Conservation (phyloP, 2,888 invertebrate species). For the Sicus ferrugineus region DNA sequence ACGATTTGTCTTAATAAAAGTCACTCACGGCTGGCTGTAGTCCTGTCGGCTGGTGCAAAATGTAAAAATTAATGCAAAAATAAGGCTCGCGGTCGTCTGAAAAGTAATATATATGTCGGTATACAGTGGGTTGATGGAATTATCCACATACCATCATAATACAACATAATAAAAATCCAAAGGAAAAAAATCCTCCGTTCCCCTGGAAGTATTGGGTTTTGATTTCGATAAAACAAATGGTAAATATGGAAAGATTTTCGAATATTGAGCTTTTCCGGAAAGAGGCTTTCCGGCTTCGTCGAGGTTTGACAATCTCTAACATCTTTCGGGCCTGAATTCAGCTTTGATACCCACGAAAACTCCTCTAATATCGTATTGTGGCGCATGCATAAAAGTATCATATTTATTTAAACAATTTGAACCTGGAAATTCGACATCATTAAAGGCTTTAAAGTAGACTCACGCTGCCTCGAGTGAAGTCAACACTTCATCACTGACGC, state of each 20-base stretch:
- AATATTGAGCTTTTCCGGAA: slow-evolving; percentile 39
- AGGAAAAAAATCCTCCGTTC: no score
- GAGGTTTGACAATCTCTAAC: slow-evolving; percentile 1
- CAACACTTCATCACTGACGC: slow-evolving; percentile 2
- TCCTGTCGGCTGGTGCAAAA: slow-evolving; percentile 20
- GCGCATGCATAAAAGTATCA: slow-evolving; percentile 21
- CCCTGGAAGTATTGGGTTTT: no score
- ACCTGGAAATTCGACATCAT: slow-evolving; percentile 9
- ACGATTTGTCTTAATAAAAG: slow-evolving; percentile 61
- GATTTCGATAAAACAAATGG: no score
- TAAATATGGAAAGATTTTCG: no score
- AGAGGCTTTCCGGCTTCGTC: slow-evolving; percentile 53
- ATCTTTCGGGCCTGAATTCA: no score
- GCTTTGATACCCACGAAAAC: no score
- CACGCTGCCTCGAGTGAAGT: neutral
- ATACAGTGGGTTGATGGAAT: no score
- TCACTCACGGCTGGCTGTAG: slow-evolving; percentile 26
- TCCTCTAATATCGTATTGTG: no score
- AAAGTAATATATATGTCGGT: no score
- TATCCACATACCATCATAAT: no score
- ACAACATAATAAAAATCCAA: no score
- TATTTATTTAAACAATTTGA: slow-evolving; percentile 28
- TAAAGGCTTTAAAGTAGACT: slow-evolving; percentile 44
- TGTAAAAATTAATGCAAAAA: slow-evolving; percentile 33
- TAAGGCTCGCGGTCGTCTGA: no score